Evolutionary conservation across 2,888 invertebrate genomes (phyloP), one percentile per base, ranked within the genome.

Genomic region (Helicoverpa assulta): DNA sequence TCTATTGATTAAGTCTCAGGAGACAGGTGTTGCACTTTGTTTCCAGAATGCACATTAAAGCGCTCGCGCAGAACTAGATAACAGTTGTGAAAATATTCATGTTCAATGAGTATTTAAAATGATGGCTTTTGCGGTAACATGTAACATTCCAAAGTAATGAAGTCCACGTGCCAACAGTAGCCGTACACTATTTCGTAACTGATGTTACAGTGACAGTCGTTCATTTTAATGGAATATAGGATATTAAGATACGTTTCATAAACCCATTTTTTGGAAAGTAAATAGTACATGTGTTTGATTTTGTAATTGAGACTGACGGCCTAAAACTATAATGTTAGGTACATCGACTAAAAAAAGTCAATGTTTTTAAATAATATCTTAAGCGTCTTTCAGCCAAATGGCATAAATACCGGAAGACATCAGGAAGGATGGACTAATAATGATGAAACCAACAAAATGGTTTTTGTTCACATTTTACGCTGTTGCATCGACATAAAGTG

Each of bases 1-100:
- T 86, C 93, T 92, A 92, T 93, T 93, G 94, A 94, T 94, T 93
- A 89, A 92, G 88, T 88, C 91, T 86, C 87, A 84, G 82, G 86
- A 81, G 93, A 94, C 95, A 95, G 95, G 95, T 95, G 95, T 78
- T 87, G 63, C 71, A 67, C 62, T 71, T 80, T 68, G 67, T 77
- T 55, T 67, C 70, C 50, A 56, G 50, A 52, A 40, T 43, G 69
- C 64, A 70, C 62, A 59, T 72, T 40, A 58, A 72, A 61, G 66
- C 74, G 73, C 73, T 62, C 54, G 72, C 78, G 81, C 78, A 77
- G 72, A 67, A 61, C 53, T 19, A 58, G 53, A 56, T 62, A 61
- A 53, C 60, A 77, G 64, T 64, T 63, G 76, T 19, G n/a, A 40
- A 56, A n/a, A 37, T 58, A 26, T 33, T n/a, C 18, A 26, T 58